Base-by-base conservation (phyloP, 2,888 invertebrate species). In the Eupithecia vulgata region DNA sequence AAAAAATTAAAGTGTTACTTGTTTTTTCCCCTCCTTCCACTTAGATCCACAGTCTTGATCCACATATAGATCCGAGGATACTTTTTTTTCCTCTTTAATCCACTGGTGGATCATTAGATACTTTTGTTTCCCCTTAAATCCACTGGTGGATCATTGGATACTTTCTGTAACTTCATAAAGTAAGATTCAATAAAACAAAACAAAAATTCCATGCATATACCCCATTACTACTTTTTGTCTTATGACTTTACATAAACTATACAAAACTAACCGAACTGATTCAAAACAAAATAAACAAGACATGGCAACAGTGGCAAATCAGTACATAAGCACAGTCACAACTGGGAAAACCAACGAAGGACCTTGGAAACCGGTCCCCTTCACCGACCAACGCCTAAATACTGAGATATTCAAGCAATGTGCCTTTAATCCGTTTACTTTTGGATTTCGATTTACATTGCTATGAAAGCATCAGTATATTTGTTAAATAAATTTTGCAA, bases 331-430 rank as follows among this genome's bases (percentile, higher is more conserved):
- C 71, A 69, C 69, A 30, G 52, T 35, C 71, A 66, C 68, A 62
- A 73, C 76, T 77, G 92, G 94, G 90, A 93, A 94, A 94, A 88
- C 94, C 94, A 25, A 69, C n/a, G 70, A 79, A 84, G n/a, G 88
- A 86, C 93, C 93, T 94, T 93, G 93, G 88, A 82, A 88, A 93
- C 93, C 91, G 91, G 94, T 93, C 89, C 84, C 85, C 81, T 83
- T 86, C 87, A 83, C 84, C 77, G 82, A 68, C 70, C 75, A 72
- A 72, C 75, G 75, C 75, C 75, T 75, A 75, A 75, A 72, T 72
- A 75, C 72, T 70, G 68, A 75, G 72, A 71, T 78, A 78, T 79
- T 77, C 75, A 76, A 76, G 75, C 67, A 75, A 73, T 76, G 77
- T 72, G 72, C 74, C 71, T 74, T 57, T 76, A 76, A 76, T 77